phyloP scores from a whole-genome alignment of 2,113 vertebrate genomes.

The Hippopotamus amphibius region DNA sequence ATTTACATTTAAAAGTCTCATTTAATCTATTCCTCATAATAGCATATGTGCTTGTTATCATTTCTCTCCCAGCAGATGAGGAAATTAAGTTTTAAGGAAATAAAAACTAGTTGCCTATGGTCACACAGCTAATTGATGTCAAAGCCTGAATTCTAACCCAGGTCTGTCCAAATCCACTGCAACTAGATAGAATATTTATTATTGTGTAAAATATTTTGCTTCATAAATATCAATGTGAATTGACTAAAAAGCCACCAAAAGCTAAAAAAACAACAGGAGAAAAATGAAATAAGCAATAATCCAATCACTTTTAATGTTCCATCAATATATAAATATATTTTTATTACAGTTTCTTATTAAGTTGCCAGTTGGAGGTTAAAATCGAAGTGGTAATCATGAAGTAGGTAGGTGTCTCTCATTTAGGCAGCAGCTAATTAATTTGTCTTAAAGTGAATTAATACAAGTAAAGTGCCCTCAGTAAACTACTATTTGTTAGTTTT shows the following conservation, averaged over 20 bases:
- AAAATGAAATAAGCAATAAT: not conserved
- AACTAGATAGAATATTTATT: not conserved
- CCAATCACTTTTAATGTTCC: not conserved
- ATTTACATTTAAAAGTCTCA: slow-evolving; percentile 19
- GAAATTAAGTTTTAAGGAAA: not conserved
- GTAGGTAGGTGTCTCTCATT: not conserved
- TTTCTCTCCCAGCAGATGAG: not conserved
- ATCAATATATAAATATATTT: not conserved
- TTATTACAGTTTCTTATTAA: slow-evolving; percentile 31
- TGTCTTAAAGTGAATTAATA: slow-evolving; percentile 3
- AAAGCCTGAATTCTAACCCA: not conserved
- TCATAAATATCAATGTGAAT: not conserved
- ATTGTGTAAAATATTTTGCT: not conserved
- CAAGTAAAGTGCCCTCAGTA: not conserved
- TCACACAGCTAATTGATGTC: not conserved
- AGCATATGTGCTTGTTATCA: not conserved
- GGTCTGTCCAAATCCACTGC: not conserved
- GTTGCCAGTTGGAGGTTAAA: not conserved
- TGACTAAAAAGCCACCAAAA: not conserved
- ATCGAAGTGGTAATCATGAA: not conserved
- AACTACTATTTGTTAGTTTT: not conserved
- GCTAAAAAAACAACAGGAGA: slow-evolving; percentile 10
- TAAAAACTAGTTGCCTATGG: not conserved
- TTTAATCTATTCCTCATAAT: not conserved
- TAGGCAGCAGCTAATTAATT: slow-evolving; percentile 10